These are phyloP conservation scores for Orthosia gothica DNA, from an alignment of 2,888 invertebrate genomes.

Conservation along the genomic window DNA sequence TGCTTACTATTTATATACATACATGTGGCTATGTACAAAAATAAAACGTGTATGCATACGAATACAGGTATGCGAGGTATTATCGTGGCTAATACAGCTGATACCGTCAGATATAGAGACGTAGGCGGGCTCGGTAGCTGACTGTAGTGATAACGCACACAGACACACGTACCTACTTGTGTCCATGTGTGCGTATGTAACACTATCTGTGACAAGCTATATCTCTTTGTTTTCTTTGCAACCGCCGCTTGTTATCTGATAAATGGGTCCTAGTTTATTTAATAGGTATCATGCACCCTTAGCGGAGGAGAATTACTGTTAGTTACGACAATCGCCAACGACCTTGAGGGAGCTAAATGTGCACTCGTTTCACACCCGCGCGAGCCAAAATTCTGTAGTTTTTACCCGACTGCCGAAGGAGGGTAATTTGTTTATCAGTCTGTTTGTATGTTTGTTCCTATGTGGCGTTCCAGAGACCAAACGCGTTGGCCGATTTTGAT, in stretches of 20 bases:
- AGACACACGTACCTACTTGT: constrained; percentile 42
- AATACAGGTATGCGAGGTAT: constrained; percentile 81
- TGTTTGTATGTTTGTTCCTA: too few species aligned
- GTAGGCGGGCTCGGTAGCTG: constrained; percentile 82
- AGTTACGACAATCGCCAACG: background rate
- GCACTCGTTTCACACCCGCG: too few species aligned
- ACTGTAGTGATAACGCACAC: constrained; percentile 71
- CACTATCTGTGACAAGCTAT: constrained; percentile 74
- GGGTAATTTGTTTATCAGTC: too few species aligned
- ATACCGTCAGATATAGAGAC: constrained; percentile 79
- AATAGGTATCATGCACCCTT: constrained; percentile 74
- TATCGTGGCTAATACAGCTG: constrained; percentile 84
- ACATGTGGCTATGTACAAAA: constrained; percentile 59
- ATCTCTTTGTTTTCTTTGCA: constrained; percentile 87
- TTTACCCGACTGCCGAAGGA: too few species aligned
- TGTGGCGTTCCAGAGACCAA: too few species aligned
- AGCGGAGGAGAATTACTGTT: constrained; percentile 48
- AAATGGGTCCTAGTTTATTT: constrained; percentile 80
- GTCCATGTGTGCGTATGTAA: constrained; percentile 55
- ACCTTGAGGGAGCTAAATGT: too few species aligned
- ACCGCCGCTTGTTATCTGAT: constrained; percentile 80
- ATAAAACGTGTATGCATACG: constrained; percentile 67
- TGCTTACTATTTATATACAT: constrained; percentile 61
- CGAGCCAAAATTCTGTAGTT: too few species aligned
- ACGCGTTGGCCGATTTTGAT: too few species aligned